These are phyloP conservation scores for Vandiemenella viatica DNA, from an alignment of 2,888 invertebrate species.

Conservation along the genomic window DNA sequence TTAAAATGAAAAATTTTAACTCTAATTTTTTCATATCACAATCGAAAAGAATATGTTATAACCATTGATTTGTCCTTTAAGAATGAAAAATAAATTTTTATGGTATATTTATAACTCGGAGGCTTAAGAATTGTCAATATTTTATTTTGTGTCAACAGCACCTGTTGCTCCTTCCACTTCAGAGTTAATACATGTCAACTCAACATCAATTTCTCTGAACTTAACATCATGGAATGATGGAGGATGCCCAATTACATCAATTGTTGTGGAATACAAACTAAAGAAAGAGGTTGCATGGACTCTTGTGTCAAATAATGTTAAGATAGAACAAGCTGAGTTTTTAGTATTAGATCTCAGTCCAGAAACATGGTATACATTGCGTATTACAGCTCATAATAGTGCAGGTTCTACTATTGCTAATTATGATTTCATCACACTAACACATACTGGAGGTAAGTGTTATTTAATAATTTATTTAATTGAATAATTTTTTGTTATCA, in stretches of 20 bases:
- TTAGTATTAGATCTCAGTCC: slow-evolving; percentile 21
- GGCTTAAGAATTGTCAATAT: too few relatives aligned
- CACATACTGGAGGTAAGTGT: slow-evolving; percentile 19
- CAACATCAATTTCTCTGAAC: slow-evolving; percentile 28
- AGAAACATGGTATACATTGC: slow-evolving; percentile 22
- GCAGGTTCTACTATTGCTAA: slow-evolving; percentile 22
- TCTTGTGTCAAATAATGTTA: slow-evolving; percentile 19
- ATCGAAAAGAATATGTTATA: too few relatives aligned
- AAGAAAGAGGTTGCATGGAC: slow-evolving; percentile 16
- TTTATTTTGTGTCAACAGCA: too few relatives aligned
- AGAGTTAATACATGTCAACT: slow-evolving; percentile 26
- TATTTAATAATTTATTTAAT: too few relatives aligned
- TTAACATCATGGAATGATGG: slow-evolving; percentile 27
- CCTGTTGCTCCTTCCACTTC: slow-evolving; percentile 28
- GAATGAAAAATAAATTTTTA: too few relatives aligned
- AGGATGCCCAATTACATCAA: slow-evolving; percentile 28
- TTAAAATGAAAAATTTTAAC: too few relatives aligned
- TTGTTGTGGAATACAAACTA: slow-evolving; percentile 26
- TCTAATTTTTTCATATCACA: too few relatives aligned
- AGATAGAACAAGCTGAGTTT: slow-evolving; percentile 20
- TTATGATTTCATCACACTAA: slow-evolving; percentile 22
- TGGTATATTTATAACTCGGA: too few relatives aligned
- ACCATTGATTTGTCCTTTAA: too few relatives aligned
- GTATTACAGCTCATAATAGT: slow-evolving; percentile 22
- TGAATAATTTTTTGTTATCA: too few relatives aligned